Percentiles rank a stretch among this genome's conserved stretches.
Conservation (phyloP, 1,140 invertebrate genomes). For the Nixonia krombeini region DNA sequence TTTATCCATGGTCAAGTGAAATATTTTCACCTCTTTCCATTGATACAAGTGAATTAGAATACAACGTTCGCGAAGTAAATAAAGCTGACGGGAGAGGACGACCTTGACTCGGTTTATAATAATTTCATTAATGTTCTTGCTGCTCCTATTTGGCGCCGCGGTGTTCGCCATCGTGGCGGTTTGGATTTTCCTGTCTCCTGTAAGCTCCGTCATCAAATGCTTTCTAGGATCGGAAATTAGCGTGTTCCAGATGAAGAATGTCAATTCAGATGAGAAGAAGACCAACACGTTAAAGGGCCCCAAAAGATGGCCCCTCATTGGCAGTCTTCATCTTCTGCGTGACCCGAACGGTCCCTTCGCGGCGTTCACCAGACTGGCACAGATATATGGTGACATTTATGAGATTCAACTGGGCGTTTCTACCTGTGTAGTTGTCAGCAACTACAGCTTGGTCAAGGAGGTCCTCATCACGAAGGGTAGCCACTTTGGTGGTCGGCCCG, state of each 20-base stretch:
- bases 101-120: too few species aligned
- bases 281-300: conserved; percentile 63
- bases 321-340: conserved; percentile 79
- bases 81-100: too few species aligned
- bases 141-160: too few species aligned
- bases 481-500: conserved; percentile 84
- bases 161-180: too few species aligned
- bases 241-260: not conserved
- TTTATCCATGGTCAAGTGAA: too few species aligned
- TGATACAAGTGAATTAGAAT: too few species aligned
- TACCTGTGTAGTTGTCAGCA: conserved; percentile 84
- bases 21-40: too few species aligned
- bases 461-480: conserved; percentile 86
- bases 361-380: conserved; percentile 79
- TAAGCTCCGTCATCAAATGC: too few species aligned
- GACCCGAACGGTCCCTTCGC: conserved; percentile 79
- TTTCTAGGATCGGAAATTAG: too few species aligned
- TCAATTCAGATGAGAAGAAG: not conserved
- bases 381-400: conserved; percentile 83
- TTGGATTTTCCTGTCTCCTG: too few species aligned
- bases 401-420: conserved; percentile 79
- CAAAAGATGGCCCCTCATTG: conserved; percentile 79
- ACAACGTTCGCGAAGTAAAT: too few species aligned
- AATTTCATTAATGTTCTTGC: too few species aligned
- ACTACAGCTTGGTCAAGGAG: conserved; percentile 80